phyloP scores from a whole-genome alignment of 2,888 invertebrate genomes.

The Peribatodes rhomboidaria region DNA sequence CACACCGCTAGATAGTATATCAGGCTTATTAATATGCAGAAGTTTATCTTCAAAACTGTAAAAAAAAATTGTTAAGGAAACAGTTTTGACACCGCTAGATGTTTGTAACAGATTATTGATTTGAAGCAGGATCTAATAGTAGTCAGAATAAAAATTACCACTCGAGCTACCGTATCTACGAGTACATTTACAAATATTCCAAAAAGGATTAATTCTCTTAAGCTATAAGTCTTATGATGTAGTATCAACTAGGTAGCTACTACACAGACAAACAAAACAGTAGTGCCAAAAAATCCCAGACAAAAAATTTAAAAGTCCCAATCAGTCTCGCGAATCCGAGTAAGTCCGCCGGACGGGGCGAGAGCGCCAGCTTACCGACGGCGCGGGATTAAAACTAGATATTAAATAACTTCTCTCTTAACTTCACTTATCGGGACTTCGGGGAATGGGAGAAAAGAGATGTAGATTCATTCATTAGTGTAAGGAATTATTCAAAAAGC shows the following conservation, averaged over 20 bases:
- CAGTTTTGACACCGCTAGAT: no score
- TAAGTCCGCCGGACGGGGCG: conserved; percentile 9
- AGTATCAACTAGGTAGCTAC: no score
- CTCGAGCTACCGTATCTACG: no score
- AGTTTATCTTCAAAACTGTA: no score
- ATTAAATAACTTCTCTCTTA: conserved; percentile 34
- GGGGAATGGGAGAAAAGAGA: background rate
- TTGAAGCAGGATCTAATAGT: no score
- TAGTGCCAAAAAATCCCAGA: background rate
- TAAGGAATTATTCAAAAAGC: background rate
- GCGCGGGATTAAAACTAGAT: conserved; percentile 33
- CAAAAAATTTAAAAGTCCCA: conserved; percentile 5
- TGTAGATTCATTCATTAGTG: background rate
- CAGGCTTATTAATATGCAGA: no score
- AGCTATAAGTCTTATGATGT: no score
- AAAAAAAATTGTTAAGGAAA: no score
- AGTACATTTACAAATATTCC: no score
- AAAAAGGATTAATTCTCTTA: background rate
- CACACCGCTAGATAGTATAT: no score
- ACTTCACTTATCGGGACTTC: conserved; percentile 13
- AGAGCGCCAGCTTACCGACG: conserved; percentile 10
- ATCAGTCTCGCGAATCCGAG: conserved; percentile 5
- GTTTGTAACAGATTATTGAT: no score
- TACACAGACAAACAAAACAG: background rate
- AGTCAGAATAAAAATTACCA: no score